Base-by-base conservation (phyloP, 1,140 invertebrate species). In the Antheraea mylitta region DNA sequence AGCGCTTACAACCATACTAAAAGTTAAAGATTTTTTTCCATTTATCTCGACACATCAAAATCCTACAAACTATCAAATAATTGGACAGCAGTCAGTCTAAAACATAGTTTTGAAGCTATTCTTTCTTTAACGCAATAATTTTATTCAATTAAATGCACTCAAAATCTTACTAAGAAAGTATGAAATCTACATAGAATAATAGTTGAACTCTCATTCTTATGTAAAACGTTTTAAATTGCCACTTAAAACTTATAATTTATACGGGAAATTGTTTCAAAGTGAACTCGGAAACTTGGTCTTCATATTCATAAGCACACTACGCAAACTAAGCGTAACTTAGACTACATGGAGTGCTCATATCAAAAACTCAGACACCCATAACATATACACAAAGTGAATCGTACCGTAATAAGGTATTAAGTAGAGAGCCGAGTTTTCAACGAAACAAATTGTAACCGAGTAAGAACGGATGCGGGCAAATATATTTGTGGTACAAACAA, bases 241-340 rank as follows among this genome's bases (percentile, higher is more conserved):
- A 79, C 76, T 80, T 78, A 64, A 67, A 85, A 85, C 74, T 85
- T 85, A 72, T 79, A 85, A 85, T 85, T 79, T 85, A 82, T 82
- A 76, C 81, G 30, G 37, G 69, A 82, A 83, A 82, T 81, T 79
- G 70, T 73, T 77, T 72, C 69, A 71, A 45, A 67, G 65, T 64
- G 58, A 71, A 62, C 30, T 70, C 58, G 22, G 19, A 22, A 30
- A 61, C 18, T 64, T 42, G 48, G 45, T 62, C 22, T 64, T 69
- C 42, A 1, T 9, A 8, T 42, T 42, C 38, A 42, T 42, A 42
- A 42, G 11, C 16, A 53, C 13, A 53, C 45, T 53, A 16, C 13
- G 45, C 5, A 53, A 16, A 16, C 13, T 53, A 6, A 53, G 45
- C 5, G 45, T n/a, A 53, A 53, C 45, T 16, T 53, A 16, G 16